Base-by-base conservation (phyloP, 2,113 vertebrate species). In the Enhydra lutris region DNA sequence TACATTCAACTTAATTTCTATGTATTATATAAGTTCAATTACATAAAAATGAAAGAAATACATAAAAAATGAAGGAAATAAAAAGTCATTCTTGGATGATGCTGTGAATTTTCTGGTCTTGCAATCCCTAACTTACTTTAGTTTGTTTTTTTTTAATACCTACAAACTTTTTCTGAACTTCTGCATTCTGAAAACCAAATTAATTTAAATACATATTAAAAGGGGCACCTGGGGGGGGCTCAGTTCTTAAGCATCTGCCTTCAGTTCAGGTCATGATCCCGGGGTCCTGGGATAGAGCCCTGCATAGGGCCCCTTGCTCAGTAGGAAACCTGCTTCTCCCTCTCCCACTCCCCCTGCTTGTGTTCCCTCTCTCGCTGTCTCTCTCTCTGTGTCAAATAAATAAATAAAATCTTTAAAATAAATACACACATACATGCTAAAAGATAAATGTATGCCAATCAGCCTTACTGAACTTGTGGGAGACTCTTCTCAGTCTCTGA, bases 201-300 rank as follows among this genome's bases (percentile, higher is more conserved):
- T 73, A 87, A 92, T 84, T 95, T 88, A 90, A 95, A 91, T 71
- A 84, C 2, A 94, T 94, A 92, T 86, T n/a, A 87, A 94, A 85
- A 95, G 17, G 24, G 59, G 24, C 24, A 26, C 59, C 59, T 61
- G 59, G 9, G 6, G 42, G 59, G 3, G 23, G 23, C 59, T 61
- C 59, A 61, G 24, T 61, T 9, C 3, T 26, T 61, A 61, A 61
- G 23, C 23, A 1, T 61, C 23, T 26, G 59, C 24, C 23, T 61
- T 61, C 4, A 9, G 59, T 23, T 61, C 23, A 26, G 21, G 59
- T 61, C 59, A 61, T 24, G 8, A 26, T 61, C 23, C 23, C 3
- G 3, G 59, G 59, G 10, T 26, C 59, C 59, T 26, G 8, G 23
- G 59, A 61, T 26, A 0, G 23, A 61, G 59, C 23, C 59, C 23